Evolutionary conservation across 2,113 vertebrate genomes (phyloP), one percentile per base, ranked within the genome.

Genomic region (Pampusana beccarii): DNA sequence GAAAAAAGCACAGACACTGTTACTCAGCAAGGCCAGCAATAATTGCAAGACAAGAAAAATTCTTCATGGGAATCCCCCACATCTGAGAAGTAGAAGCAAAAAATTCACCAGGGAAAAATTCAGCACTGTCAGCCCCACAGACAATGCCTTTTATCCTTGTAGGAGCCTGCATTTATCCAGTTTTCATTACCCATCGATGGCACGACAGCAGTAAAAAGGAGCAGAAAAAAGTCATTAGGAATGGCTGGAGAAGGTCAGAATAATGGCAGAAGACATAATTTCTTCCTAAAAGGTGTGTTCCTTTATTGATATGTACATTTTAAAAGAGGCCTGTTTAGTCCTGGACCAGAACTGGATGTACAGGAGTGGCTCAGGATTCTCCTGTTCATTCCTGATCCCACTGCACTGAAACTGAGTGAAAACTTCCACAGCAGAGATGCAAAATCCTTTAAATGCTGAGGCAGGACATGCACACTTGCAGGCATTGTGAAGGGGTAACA

Each of bases 61-160:
- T 86, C 87, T 97, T 84, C 57, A 58, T 74, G 97, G 97, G 97
- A 98, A 97, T 95, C 86, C 96, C 97, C 97, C 87, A 42, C 50
- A 94, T 69, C 67, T 95, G 80, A 92, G 92, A 91, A 93, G 69
- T 33, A 54, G 78, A 92, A 65, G 44, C 60, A 93, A 94, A 46
- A 95, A 96, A 95, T 92, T 97, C 93, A 94, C 33, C 64, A 78
- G 93, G 91, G 88, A 88, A 95, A 86, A 80, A 92, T 79, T 92
- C 84, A 72, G 69, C 5, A 9, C 40, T 44, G 26, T 44, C 50
- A 94, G 64, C 40, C 64, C 33, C 3, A 3, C 61, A 46, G 65
- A 92, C 67, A 42, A 60, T 28, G 19, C 26, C 72, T 80, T 92
- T 93, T 86, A 95, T 92, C 75, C 85, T 66, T 87, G 91, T 48